Percentiles rank a stretch among this genome's conserved stretches.
These are phyloP conservation scores for Drosophila virilis DNA, from an alignment of 1,140 invertebrate genomes.

Conservation along the genomic window DNA sequence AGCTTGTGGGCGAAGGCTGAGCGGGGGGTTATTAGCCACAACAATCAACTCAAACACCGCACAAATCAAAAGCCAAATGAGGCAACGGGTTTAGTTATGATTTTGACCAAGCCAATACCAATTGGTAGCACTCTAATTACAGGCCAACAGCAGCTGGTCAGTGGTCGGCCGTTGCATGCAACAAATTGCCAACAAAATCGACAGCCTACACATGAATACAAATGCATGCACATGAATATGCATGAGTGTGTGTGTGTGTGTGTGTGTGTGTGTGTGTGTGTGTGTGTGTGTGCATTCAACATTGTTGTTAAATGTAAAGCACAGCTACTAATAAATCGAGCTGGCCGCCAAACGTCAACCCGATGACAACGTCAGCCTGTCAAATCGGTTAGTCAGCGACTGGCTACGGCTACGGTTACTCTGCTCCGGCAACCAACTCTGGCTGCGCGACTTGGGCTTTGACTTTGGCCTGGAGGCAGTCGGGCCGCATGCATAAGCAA, in stretches of 20 bases:
- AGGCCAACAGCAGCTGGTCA: constrained; percentile 12
- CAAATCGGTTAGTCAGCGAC: constrained; percentile 48
- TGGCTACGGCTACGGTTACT: constrained; percentile 30
- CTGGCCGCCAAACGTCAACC: constrained; percentile 61
- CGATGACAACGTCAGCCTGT: constrained; percentile 64
- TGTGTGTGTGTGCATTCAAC: constrained; percentile 3
- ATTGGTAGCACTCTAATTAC: constrained; percentile 43
- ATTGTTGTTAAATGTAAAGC: constrained; percentile 52
- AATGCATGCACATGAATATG: neutral
- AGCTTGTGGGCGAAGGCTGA: neutral
- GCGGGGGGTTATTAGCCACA: constrained; percentile 26
- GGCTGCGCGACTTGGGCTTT: neutral
- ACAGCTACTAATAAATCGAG: constrained; percentile 71
- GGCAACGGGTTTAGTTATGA: constrained; percentile 37
- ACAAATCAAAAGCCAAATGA: constrained; percentile 35
- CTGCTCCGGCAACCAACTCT: neutral
- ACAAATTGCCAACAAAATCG: constrained; percentile 47
- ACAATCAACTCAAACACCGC: constrained; percentile 46
- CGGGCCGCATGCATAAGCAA: constrained; percentile 71
- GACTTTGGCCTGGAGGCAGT: constrained; percentile 19
- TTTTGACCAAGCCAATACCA: constrained; percentile 29
- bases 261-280: neutral
- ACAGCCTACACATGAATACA: neutral
- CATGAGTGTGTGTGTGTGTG: neutral
- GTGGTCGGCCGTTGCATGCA: constrained; percentile 33